Evolutionary conservation across 2,797 vertebrate species (phyloP), one percentile per base, ranked within the genome.

Genomic region (Clarias pachynema): DNA sequence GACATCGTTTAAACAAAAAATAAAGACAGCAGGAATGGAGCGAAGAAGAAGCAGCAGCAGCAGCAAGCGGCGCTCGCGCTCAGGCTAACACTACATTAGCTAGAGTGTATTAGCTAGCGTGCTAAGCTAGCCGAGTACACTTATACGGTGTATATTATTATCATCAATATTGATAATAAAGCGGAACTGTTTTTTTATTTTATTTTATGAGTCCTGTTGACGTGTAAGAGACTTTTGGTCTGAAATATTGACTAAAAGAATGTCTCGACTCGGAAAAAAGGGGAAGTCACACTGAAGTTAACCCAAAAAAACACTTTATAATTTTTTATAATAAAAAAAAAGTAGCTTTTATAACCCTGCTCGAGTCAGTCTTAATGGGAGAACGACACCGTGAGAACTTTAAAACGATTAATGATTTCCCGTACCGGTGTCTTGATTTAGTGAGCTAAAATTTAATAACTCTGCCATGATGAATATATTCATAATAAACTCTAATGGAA

Each of bases 1-100:
- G 95, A 95, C 95, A 96, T 96, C 34, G 72, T 91, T 77, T 60
- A 81, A 65, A 79, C 40, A 68, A 59, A 18, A 75, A 4, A 29
- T 62, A 65, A 31, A 22, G 68, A 49, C 40, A 81, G 31, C 59
- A 56, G 72, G 69, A 53, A 18, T 85, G 16, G 77, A 4, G 1
- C 9, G 68, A 15, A 24, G 49, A 15, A 49, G 22, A 81, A 56
- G 82, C 62, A 84, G 81, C 79, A 85, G 83, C 62, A 84, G 81
- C 89, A 89, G 40, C 78, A 49, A 65, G 20, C 53, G 18, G 74
- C 2, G 49, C 72, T 74, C 60, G 57, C 75, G 0, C 34, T 24
- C 16, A 66, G 0, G 79, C 62, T 79, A 63, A 60, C 56, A 40
- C 29, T 6, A 78, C 75, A n/a, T 24, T 29, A 53, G 49, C 49